These are phyloP conservation scores for Mus pahari DNA, from an alignment of 2,113 vertebrate genomes.

Conservation along the genomic window DNA sequence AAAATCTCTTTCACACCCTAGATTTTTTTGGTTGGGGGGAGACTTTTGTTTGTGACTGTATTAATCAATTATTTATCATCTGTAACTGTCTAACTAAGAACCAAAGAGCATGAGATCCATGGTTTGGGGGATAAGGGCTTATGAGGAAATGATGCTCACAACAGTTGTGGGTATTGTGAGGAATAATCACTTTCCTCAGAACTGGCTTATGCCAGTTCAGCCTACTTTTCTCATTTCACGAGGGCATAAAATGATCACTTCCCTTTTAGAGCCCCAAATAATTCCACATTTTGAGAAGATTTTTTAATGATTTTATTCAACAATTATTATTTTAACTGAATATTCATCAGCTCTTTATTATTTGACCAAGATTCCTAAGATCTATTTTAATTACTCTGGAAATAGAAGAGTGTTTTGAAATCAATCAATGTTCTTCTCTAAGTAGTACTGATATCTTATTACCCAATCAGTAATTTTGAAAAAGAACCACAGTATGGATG, in stretches of 20 bases:
- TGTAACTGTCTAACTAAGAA: neutral
- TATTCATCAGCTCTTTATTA: neutral
- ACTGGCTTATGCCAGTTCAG: neutral
- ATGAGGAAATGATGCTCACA: neutral
- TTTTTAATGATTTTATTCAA: neutral
- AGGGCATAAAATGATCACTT: neutral
- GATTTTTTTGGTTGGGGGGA: neutral
- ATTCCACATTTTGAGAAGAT: neutral
- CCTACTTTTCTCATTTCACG: neutral
- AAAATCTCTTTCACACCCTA: constrained; percentile 41
- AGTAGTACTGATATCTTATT: constrained; percentile 11
- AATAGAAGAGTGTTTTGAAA: constrained; percentile 49
- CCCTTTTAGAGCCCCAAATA: constrained; percentile 28
- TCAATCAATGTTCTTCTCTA: constrained; percentile 14
- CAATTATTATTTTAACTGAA: constrained; percentile 19
- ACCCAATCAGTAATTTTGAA: constrained; percentile 59
- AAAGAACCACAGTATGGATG: neutral
- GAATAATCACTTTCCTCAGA: constrained; percentile 36
- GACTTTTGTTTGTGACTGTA: neutral
- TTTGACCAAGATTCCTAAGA: neutral
- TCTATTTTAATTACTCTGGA: constrained; percentile 29
- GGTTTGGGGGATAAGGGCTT: neutral
- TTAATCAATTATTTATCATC: constrained; percentile 56
- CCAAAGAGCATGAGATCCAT: neutral
- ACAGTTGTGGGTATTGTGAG: neutral